phyloP scores from a whole-genome alignment of 2,888 invertebrate genomes.

The Vannuccia rotundouncinata region DNA sequence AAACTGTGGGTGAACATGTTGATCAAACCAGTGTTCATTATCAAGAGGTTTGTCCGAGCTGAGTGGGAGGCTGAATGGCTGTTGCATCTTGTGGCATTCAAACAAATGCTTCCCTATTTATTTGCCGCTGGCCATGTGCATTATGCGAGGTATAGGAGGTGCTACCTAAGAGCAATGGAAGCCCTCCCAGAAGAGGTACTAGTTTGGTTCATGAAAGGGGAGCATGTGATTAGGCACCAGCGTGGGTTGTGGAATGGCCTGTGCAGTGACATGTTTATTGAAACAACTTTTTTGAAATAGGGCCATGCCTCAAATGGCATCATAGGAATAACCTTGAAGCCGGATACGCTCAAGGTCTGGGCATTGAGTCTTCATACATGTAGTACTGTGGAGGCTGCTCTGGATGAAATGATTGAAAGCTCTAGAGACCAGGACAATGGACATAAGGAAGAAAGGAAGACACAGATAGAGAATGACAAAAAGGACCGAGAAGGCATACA shows the following conservation, averaged over 20 bases:
- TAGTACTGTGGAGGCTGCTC: constrained; percentile 26
- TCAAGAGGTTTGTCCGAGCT: background rate
- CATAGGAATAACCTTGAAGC: constrained; percentile 26
- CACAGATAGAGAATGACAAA: constrained; percentile 7
- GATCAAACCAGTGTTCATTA: background rate
- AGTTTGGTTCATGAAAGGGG: constrained; percentile 21
- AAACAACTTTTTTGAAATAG: constrained; percentile 19
- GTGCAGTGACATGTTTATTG: constrained; percentile 23
- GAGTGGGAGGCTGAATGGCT: background rate
- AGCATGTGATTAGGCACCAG: constrained; percentile 17
- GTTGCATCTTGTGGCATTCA: background rate
- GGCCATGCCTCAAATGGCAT: constrained; percentile 24
- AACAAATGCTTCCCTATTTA: background rate
- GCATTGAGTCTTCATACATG: constrained; percentile 26
- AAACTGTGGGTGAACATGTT: background rate
- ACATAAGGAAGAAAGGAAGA: constrained; percentile 21
- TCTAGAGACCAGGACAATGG: constrained; percentile 21
- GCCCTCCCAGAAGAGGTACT: constrained; percentile 26
- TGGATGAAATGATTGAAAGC: constrained; percentile 15
- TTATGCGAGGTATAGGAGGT: constrained; percentile 16
- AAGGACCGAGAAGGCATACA: constrained; percentile 1
- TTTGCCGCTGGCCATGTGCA: background rate
- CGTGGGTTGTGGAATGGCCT: constrained; percentile 15
- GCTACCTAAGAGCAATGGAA: constrained; percentile 24
- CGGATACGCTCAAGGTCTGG: constrained; percentile 21